These are phyloP conservation scores for Wiebesia pumilae DNA, from an alignment of 1,140 invertebrate species.

Conservation along the genomic window DNA sequence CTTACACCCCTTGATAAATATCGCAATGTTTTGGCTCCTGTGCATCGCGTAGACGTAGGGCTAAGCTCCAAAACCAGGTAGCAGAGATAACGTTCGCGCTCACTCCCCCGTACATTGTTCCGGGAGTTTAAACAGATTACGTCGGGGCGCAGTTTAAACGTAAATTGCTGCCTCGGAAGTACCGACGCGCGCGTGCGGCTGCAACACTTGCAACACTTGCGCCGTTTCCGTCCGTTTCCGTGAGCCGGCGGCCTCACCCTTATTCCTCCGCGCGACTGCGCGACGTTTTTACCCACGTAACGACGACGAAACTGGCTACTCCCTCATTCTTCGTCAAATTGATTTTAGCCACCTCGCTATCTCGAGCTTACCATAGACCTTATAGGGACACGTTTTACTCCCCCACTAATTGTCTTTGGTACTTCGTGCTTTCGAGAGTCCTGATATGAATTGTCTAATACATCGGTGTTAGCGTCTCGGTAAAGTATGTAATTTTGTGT, in stretches of 20 bases:
- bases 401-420: background rate
- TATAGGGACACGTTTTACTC: background rate
- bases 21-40: conserved; percentile 36
- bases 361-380: background rate
- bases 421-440: too few relatives aligned
- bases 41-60: conserved; percentile 10
- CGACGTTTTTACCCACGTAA: conserved; percentile 54
- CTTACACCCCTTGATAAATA: conserved; percentile 47
- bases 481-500: conserved; percentile 9
- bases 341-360: conserved; percentile 11
- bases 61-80: conserved; percentile 63
- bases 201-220: background rate
- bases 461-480: background rate
- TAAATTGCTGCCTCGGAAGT: conserved; percentile 67
- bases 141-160: conserved; percentile 67
- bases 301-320: conserved; percentile 1
- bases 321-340: conserved; percentile 36
- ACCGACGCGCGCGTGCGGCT: background rate
- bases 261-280: conserved; percentile 47
- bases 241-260: too few relatives aligned
- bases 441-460: background rate
- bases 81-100: conserved; percentile 61
- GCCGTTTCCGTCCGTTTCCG: background rate
- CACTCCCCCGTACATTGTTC: conserved; percentile 64
- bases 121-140: conserved; percentile 72